Conservation (phyloP, 2,797 vertebrate species). For the Phylloscopus collybita region DNA sequence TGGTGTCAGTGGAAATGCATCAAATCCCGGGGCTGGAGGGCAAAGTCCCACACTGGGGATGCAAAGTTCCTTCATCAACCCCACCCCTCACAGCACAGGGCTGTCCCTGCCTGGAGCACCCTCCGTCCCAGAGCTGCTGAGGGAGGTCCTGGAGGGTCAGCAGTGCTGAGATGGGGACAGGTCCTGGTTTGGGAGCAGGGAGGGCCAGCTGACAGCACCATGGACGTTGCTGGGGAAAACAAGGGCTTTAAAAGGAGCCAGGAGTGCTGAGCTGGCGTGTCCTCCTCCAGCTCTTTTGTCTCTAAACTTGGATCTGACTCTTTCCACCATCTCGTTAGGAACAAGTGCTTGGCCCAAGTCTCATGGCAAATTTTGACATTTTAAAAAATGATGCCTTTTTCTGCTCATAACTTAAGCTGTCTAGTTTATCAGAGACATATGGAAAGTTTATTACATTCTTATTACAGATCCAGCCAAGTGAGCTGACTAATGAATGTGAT, state of each 20-base stretch:
- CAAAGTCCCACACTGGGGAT: rapidly evolving
- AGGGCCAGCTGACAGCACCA: background rate
- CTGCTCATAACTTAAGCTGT: conserved; percentile 49
- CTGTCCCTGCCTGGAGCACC: background rate
- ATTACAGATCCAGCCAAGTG: conserved; percentile 43
- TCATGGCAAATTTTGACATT: conserved; percentile 4
- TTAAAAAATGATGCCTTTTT: conserved; percentile 44
- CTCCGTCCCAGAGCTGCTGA: background rate
- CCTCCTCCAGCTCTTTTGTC: background rate
- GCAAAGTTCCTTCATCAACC: rapidly evolving
- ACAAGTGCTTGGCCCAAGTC: conserved; percentile 45
- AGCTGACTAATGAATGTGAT: conserved; percentile 43
- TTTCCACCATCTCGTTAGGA: conserved; percentile 3
- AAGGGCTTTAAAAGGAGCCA: conserved; percentile 1
- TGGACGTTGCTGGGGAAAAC: rapidly evolving
- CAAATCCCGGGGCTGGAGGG: background rate
- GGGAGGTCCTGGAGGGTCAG: background rate
- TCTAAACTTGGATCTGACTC: background rate
- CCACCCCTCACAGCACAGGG: rapidly evolving
- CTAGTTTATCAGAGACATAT: conserved; percentile 61
- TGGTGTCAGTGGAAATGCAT: background rate
- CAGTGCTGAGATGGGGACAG: rapidly evolving
- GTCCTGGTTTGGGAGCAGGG: background rate
- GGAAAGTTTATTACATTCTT: conserved; percentile 64
- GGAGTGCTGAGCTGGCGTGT: background rate